phyloP scores from a whole-genome alignment of 2,797 vertebrate genomes.

The Crax fasciolata region DNA sequence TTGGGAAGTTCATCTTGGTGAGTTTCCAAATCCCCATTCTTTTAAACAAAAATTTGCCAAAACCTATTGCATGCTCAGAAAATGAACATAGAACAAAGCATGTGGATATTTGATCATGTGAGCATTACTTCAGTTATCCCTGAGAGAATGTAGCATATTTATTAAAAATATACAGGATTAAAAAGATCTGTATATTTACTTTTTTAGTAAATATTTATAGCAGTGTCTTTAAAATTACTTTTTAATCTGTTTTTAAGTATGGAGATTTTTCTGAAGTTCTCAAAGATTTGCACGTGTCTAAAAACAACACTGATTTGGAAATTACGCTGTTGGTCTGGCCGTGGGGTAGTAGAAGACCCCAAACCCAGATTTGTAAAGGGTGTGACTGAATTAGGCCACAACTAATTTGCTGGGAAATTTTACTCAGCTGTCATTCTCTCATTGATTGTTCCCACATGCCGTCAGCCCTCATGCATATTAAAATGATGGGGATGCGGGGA shows the following conservation, averaged over 20 bases:
- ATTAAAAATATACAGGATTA: not conserved
- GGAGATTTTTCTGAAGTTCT: conserved; percentile 34
- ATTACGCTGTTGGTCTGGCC: not conserved
- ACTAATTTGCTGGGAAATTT: not conserved
- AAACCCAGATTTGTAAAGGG: not conserved
- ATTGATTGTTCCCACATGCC: conserved; percentile 33
- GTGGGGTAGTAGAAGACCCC: not conserved
- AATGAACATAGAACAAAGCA: conserved; percentile 60
- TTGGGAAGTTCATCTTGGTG: conserved; percentile 69
- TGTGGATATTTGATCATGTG: conserved; percentile 65
- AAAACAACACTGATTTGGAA: not conserved
- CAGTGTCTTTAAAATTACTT: not conserved
- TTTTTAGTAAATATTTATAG: not conserved
- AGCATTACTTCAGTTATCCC: conserved; percentile 63
- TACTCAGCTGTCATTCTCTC: conserved; percentile 50
- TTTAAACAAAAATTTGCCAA: conserved; percentile 64
- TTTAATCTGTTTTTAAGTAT: not conserved
- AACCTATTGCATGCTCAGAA: conserved; percentile 59
- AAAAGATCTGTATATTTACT: not conserved
- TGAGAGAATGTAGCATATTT: conserved; percentile 32
- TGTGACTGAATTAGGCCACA: not conserved
- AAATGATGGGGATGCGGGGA: conserved; percentile 3
- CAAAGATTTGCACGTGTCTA: not conserved
- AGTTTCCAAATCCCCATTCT: conserved; percentile 71
- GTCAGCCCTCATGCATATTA: conserved; percentile 17